Base-by-base conservation (phyloP, 2,888 invertebrate genomes). In the Tuberolachnus salignus region DNA sequence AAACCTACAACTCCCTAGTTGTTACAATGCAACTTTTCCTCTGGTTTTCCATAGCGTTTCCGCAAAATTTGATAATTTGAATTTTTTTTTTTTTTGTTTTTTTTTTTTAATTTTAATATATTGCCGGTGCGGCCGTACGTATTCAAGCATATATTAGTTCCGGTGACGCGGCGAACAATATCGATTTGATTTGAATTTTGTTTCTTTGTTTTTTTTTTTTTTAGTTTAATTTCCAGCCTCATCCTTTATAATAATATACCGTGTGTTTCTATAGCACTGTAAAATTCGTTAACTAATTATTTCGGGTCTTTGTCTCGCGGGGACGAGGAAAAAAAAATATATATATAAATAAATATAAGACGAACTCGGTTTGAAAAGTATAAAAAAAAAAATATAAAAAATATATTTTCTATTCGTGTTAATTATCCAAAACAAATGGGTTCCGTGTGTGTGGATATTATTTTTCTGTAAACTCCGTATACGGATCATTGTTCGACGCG, bases 381-480 rank as follows among this genome's bases (percentile, higher is more conserved):
- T 21, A 55, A 55, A 55, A 55, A 63, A 67, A 67, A 26, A 66
- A 46, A 49, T 23, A 66, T 3, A 21, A 49, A 49, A 69, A 70
- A 61, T 42, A 53, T 51, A 51, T 63, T 63, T 53, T 74, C 23
- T 53, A 64, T 74, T 74, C 3, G 13, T 74, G 63, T 74, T 53
- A 63, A 74, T 74, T 55, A 23, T 64, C 53, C 53, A 61, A 74
- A 73, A 73, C 73, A 63, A 73, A 73, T 73, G 21, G 10, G 53
- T 1, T 21, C 19, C 9, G n/a, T 16, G n/a, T 11, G 11, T 49
- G 19, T 59, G n/a, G 42, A 26, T 71, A 19, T 19, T 51, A 16
- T 49, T 44, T 73, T 51, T 53, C 51, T 64, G 63, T 73, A 73
- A 73, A 64, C 42, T 73, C 53, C 21, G 21, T 51, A 53, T 6